Base-by-base conservation (phyloP, 2,888 invertebrate genomes). In the Oxyscelio sp. region DNA sequence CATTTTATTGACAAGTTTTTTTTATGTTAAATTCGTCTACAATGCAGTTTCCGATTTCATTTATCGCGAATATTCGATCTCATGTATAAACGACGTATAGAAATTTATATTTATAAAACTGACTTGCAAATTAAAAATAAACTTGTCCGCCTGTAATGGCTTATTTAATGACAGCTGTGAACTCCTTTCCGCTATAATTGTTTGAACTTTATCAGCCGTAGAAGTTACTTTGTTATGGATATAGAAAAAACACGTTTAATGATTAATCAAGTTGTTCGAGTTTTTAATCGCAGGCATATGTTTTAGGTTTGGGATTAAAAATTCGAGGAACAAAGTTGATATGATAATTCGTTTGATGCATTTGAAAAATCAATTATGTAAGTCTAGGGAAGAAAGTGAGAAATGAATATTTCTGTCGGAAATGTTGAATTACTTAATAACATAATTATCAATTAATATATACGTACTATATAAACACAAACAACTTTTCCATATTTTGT, bases 401-500 rank as follows among this genome's bases (percentile, higher is more conserved):
- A n/a, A 40, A 40, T 58, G 40, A 71, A 71, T 59, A 73, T 61
- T 54, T 27, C 31, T 45, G 54, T 27, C 6, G 22, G 54, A 63
- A 34, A 43, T 24, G 54, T 63, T 9, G 3, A 63, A 5, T 48
- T 13, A 17, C 54, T 63, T 74, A 63, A 56, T 40, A 45, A 63
- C 43, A 27, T 22, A 13, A 43, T 61, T 21, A n/a, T 45, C n/a
- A n/a, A n/a, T n/a, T n/a, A n/a, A n/a, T 74, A 54, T 45, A 45
- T 54, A 54, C 21, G 43, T 45, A 54, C 63, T 63, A 54, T 63
- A 63, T 31, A 54, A 74, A 31, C 54, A 34, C 63, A 54, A 63
- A 74, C 34, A 61, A 73, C 43, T 74, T 74, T 63, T 43, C 4
- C 31, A 54, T 34, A 43, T 63, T 54, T 74, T 74, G 63, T 74